These are phyloP conservation scores for Pilophorus perplexus DNA, from an alignment of 2,888 invertebrate genomes.

Conservation along the genomic window DNA sequence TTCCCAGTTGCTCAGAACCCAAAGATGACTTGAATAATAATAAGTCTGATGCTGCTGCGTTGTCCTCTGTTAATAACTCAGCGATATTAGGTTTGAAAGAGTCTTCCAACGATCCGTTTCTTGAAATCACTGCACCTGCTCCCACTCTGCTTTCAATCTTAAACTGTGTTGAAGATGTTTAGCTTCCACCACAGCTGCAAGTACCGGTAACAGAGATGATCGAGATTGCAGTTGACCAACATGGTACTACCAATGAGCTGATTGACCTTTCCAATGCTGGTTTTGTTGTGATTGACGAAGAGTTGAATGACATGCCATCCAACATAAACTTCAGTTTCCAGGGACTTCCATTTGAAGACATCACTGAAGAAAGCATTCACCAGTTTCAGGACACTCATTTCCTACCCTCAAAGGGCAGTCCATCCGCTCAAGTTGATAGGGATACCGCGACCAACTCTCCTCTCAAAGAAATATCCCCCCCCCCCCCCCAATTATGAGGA, in stretches of 20 bases:
- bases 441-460: too few relatives aligned
- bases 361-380: not conserved
- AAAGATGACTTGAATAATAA: not conserved
- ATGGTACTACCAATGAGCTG: conserved; percentile 1
- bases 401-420: too few relatives aligned
- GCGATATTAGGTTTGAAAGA: conserved; percentile 4
- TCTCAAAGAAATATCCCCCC: too few relatives aligned
- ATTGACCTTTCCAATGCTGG: conserved; percentile 1
- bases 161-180: not conserved
- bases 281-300: not conserved
- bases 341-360: not conserved
- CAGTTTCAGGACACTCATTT: not conserved
- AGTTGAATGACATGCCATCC: not conserved
- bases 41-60: not conserved
- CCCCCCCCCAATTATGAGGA: too few relatives aligned
- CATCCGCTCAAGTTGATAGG: too few relatives aligned
- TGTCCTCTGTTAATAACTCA: not conserved
- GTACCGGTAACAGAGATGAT: not conserved
- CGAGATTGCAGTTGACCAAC: not conserved
- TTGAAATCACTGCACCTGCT: not conserved
- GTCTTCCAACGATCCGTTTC: not conserved
- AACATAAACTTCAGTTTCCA: too few relatives aligned
- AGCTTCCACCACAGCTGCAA: conserved; percentile 7
- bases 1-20: conserved; percentile 3
- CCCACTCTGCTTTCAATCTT: not conserved